Base-by-base conservation (phyloP, 2,888 invertebrate genomes). In the Neoaliturus tenellus region DNA sequence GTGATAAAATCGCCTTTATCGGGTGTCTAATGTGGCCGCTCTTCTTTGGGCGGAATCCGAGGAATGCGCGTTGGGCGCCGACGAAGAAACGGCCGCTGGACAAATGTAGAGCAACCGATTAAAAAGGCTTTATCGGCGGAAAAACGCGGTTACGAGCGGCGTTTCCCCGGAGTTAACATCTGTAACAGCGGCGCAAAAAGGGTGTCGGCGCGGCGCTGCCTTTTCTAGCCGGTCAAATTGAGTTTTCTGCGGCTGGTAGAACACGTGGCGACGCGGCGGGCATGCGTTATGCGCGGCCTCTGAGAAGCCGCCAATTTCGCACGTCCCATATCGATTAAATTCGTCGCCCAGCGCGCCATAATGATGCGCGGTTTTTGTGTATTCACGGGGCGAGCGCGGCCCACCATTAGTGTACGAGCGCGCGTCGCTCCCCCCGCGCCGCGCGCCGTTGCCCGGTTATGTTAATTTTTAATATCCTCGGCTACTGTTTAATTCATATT, bases 401-500 rank as follows among this genome's bases (percentile, higher is more conserved):
- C 25, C 75, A 28, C 48, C 69, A 69, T 69, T 69, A 69, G 69
- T 28, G 69, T 69, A 69, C 69, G 39, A n/a, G 20, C 28, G 75
- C 75, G 75, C 48, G n/a, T n/a, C n/a, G n/a, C n/a, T n/a, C n/a
- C n/a, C n/a, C n/a, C n/a, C n/a, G 44, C 17, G 75, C 75, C 28
- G 28, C 75, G 48, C 48, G 71, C 71, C 71, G 58, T 28, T 23
- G 23, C 23, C 58, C 39, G 55, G 81, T 67, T 81, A 81, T 81
- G 81, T 81, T 81, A 81, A 81, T 81, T 81, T 81, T 67, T 81
- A 81, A 81, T 81, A 81, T 81, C 62, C 28, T 44, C 81, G 81
- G 81, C 81, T 81, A 81, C 81, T 81, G 81, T 81, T 81, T 81
- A 81, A 81, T 81, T 81, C 81, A 81, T 81, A 81, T 67, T 81